These are phyloP conservation scores for Noturus placidus DNA, from an alignment of 2,113 vertebrate species.

Conservation along the genomic window DNA sequence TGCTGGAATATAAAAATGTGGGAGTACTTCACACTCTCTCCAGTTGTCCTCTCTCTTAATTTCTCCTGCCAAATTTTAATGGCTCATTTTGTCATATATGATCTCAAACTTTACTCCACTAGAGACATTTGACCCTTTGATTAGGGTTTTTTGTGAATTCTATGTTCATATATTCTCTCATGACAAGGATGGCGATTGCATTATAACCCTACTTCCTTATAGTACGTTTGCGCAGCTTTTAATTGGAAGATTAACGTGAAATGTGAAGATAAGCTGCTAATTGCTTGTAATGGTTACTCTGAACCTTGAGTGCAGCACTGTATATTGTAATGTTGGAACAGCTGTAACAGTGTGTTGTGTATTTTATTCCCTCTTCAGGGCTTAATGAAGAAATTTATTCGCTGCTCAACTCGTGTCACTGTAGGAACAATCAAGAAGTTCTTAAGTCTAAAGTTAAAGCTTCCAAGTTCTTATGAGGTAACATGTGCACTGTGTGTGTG, in stretches of 20 bases:
- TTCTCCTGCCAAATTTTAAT: background rate
- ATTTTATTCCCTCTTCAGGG: slow-evolving; percentile 73
- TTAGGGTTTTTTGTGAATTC: background rate
- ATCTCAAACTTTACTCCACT: background rate
- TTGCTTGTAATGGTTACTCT: background rate
- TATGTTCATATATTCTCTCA: slow-evolving; percentile 6
- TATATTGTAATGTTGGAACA: background rate
- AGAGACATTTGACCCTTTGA: background rate
- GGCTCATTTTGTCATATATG: background rate
- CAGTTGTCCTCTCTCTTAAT: background rate
- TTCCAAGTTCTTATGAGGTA: slow-evolving; percentile 98
- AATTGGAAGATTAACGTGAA: background rate
- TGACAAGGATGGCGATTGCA: background rate
- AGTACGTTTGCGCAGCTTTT: background rate
- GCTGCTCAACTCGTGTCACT: slow-evolving; percentile 95
- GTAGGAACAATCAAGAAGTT: slow-evolving; percentile 99
- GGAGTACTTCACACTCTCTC: background rate
- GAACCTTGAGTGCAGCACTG: background rate
- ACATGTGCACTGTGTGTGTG: slow-evolving; percentile 38
- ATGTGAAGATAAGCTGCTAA: background rate
- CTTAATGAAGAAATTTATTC: slow-evolving; percentile 99
- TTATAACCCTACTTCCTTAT: background rate
- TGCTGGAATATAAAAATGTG: background rate
- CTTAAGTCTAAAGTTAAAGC: slow-evolving; percentile 97
- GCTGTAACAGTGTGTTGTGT: slow-evolving; percentile 2